Conservation (phyloP, 2,797 vertebrate genomes). For the Florisuga fusca region DNA sequence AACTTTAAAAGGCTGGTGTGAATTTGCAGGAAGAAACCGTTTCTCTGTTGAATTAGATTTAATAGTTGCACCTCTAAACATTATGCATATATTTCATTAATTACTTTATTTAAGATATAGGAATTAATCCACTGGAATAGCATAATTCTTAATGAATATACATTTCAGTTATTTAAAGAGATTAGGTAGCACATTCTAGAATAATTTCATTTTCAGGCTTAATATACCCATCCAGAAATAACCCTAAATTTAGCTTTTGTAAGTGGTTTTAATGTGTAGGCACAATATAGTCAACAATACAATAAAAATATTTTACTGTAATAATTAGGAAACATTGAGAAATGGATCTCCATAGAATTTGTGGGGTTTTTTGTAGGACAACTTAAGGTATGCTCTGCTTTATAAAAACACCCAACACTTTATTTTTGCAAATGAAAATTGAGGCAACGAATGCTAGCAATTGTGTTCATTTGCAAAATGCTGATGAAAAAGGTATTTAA, state of each 20-base stretch:
- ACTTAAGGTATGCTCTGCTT: not conserved
- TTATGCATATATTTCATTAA: not conserved
- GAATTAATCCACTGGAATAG: not conserved
- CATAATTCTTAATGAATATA: not conserved
- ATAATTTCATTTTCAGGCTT: not conserved
- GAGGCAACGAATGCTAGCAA: not conserved
- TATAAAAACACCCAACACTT: not conserved
- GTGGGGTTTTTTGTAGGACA: not conserved
- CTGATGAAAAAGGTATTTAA: not conserved
- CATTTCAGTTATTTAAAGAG: conserved; percentile 4
- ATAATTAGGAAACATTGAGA: not conserved
- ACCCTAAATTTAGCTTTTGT: conserved; percentile 7
- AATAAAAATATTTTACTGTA: not conserved
- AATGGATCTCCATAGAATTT: not conserved
- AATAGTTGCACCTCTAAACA: not conserved
- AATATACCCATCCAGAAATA: not conserved
- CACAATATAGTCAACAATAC: not conserved
- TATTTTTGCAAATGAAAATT: not conserved
- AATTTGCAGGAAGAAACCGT: not conserved
- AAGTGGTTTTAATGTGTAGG: not conserved
- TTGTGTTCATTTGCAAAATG: not conserved
- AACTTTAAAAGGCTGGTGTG: not conserved
- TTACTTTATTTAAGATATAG: not conserved
- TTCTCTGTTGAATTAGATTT: not conserved
- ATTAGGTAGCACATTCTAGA: not conserved